Percentiles rank a stretch among this genome's conserved stretches.
Conservation (phyloP, 64 coral and sea anemone genomes). For the Montipora foliosa region DNA sequence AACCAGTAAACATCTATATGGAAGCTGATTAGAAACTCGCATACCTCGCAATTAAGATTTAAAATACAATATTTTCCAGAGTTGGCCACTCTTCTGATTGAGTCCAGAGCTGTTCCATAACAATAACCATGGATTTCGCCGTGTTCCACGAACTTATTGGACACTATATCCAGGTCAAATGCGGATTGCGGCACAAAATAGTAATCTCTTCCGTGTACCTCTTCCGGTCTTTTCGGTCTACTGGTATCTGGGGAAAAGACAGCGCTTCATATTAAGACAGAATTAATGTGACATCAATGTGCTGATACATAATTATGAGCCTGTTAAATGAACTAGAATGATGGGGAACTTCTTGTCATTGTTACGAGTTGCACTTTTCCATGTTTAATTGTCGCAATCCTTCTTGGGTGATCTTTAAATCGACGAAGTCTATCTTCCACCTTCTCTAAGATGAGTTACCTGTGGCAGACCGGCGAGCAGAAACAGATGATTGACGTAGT, state of each 20-base stretch:
- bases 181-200: conserved; percentile 76
- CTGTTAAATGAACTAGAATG: no score
- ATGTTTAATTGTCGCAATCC: no score
- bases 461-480: no score
- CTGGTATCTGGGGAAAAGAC: conserved; percentile 81
- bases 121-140: conserved; percentile 89
- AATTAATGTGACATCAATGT: background rate
- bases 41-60: conserved; percentile 95
- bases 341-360: no score
- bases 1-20: no score
- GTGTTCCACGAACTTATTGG: conserved; percentile 93
- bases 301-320: no score
- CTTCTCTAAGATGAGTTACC: no score
- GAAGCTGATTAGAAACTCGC: background rate
- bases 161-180: conserved; percentile 87
- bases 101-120: conserved; percentile 93
- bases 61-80: conserved; percentile 86
- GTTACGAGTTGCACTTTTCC: no score
- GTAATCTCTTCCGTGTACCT: conserved; percentile 87
- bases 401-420: no score
- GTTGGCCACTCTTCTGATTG: conserved; percentile 78
- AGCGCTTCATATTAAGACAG: background rate
- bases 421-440: no score
- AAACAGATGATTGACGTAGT: no score
- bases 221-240: conserved; percentile 72